Conservation (phyloP, 2,888 invertebrate genomes). For the Eilema caniola region DNA sequence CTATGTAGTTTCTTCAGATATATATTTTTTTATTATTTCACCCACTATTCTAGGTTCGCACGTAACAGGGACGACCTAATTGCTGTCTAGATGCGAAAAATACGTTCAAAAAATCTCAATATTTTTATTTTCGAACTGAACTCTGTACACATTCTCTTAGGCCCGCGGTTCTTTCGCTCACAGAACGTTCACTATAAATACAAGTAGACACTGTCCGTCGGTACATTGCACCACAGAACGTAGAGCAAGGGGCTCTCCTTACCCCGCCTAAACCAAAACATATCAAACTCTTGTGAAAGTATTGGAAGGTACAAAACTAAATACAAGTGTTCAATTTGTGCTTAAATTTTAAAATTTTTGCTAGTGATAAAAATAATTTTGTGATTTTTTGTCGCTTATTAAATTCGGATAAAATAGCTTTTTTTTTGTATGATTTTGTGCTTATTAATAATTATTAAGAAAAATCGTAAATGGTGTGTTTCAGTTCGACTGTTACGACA, state of each 20-base stretch:
- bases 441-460: slow-evolving; percentile 42
- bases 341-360: slow-evolving; percentile 8
- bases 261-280: slow-evolving; percentile 66
- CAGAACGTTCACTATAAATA: slow-evolving; percentile 77
- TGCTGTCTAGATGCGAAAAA: neutral
- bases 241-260: slow-evolving; percentile 70
- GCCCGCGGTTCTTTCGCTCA: slow-evolving; percentile 48
- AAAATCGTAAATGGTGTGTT: slow-evolving; percentile 63
- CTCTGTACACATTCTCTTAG: slow-evolving; percentile 65
- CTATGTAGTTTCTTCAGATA: too few species aligned
- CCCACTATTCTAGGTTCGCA: neutral
- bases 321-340: slow-evolving; percentile 23
- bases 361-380: slow-evolving; percentile 16
- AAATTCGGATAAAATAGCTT: slow-evolving; percentile 15
- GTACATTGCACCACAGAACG: slow-evolving; percentile 78
- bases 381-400: slow-evolving; percentile 12
- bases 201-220: slow-evolving; percentile 59
- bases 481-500: slow-evolving; percentile 79
- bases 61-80: neutral
- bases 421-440: slow-evolving; percentile 22
- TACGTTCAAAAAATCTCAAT: neutral
- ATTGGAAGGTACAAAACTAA: slow-evolving; percentile 71
- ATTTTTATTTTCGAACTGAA: slow-evolving; percentile 27
- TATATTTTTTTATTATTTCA: neutral
- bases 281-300: slow-evolving; percentile 74